Conservation (phyloP, 2,888 invertebrate genomes). For the Malthinus flaveolus region DNA sequence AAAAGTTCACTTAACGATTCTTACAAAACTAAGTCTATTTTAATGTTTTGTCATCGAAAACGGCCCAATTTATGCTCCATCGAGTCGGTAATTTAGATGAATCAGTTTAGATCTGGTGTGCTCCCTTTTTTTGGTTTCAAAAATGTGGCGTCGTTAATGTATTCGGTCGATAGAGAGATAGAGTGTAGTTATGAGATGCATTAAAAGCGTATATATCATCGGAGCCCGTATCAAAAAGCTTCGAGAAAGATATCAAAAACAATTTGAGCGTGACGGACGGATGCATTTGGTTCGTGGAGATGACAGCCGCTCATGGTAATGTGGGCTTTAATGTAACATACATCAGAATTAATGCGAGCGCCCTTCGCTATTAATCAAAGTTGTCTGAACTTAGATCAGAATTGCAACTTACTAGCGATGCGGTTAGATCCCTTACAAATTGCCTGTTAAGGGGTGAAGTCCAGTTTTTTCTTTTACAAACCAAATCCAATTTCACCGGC, state of each 20-base stretch:
- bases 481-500: background rate
- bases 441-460: conserved; percentile 20
- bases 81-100: background rate
- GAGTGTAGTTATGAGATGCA: conserved; percentile 22
- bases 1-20: too few species aligned
- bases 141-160: conserved; percentile 19
- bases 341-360: conserved; percentile 43
- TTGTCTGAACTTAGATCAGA: conserved; percentile 34
- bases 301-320: conserved; percentile 46
- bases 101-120: background rate
- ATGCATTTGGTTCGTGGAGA: conserved; percentile 44
- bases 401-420: conserved; percentile 28
- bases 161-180: conserved; percentile 27
- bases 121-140: too few species aligned
- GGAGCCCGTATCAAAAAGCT: conserved; percentile 29
- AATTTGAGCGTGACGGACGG: conserved; percentile 42
- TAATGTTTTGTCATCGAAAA: too few species aligned
- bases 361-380: conserved; percentile 37
- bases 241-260: conserved; percentile 37
- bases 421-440: conserved; percentile 19
- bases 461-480: background rate
- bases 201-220: conserved; percentile 30
- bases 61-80: background rate
- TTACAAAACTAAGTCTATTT: too few species aligned
- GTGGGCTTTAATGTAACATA: conserved; percentile 45